Conservation (phyloP, 2,888 invertebrate genomes). For the Ypsolopha sequella region DNA sequence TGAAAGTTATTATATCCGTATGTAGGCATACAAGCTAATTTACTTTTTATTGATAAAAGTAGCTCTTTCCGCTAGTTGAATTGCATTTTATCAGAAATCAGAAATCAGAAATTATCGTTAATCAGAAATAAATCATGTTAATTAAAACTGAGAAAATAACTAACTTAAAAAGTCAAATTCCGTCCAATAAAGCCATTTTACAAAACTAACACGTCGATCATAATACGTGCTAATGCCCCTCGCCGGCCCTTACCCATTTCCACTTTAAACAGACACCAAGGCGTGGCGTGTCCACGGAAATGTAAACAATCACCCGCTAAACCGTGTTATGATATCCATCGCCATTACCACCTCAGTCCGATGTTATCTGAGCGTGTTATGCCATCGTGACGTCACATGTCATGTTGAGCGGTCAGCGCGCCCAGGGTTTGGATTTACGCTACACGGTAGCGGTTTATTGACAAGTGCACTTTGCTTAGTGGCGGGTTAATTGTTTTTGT, state of each 20-base stretch:
- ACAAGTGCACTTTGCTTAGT: background rate
- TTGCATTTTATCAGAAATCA: too few relatives aligned
- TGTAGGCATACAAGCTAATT: too few relatives aligned
- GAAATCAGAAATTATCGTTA: too few relatives aligned
- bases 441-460: background rate
- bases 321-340: conserved; percentile 23
- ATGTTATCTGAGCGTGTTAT: conserved; percentile 17
- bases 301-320: conserved; percentile 26
- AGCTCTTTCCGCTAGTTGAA: too few relatives aligned
- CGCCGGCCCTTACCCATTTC: background rate
- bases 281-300: conserved; percentile 14
- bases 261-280: background rate
- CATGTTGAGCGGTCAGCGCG: background rate
- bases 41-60: too few relatives aligned
- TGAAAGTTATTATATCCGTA: too few relatives aligned
- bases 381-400: conserved; percentile 13
- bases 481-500: background rate
- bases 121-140: too few relatives aligned
- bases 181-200: too few relatives aligned
- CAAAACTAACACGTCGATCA: too few relatives aligned
- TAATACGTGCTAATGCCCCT: background rate
- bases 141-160: too few relatives aligned
- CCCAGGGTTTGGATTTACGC: background rate
- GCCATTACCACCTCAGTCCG: conserved; percentile 8
- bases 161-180: too few relatives aligned